Conservation (phyloP, 2,113 vertebrate species). For the Semnornis frantzii region DNA sequence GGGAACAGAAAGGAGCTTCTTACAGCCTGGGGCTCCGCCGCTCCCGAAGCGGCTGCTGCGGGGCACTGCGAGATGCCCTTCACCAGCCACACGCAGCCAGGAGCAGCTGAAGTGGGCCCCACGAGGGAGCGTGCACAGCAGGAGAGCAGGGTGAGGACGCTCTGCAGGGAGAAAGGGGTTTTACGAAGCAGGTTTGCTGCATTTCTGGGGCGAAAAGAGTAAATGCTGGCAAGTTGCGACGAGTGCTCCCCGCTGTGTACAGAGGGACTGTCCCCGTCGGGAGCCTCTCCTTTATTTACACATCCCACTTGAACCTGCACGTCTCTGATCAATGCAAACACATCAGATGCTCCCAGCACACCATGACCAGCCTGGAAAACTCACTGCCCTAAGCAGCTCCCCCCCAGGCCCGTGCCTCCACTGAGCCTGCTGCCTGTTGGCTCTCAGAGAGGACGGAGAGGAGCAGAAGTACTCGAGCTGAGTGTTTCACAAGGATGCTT, state of each 20-base stretch:
- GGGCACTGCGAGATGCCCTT: fast-evolving
- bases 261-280: neutral
- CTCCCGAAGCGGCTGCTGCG: fast-evolving
- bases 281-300: slow-evolving; percentile 1
- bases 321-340: neutral
- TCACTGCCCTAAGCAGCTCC: neutral
- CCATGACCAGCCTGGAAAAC: neutral
- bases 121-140: fast-evolving
- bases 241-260: neutral
- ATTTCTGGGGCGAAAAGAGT: neutral
- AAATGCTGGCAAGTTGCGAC: neutral
- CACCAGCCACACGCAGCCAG: fast-evolving
- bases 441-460: neutral
- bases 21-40: no score
- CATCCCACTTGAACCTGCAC: slow-evolving; percentile 4
- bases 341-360: neutral
- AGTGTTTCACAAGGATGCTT: neutral
- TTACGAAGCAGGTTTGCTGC: neutral
- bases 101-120: neutral
- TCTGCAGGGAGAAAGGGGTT: neutral
- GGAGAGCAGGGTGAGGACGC: fast-evolving
- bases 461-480: neutral
- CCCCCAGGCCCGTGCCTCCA: neutral
- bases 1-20: no score
- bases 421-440: neutral